phyloP scores from a whole-genome alignment of 2,113 vertebrate genomes.

The Rhinopomastus cyanomelas region DNA sequence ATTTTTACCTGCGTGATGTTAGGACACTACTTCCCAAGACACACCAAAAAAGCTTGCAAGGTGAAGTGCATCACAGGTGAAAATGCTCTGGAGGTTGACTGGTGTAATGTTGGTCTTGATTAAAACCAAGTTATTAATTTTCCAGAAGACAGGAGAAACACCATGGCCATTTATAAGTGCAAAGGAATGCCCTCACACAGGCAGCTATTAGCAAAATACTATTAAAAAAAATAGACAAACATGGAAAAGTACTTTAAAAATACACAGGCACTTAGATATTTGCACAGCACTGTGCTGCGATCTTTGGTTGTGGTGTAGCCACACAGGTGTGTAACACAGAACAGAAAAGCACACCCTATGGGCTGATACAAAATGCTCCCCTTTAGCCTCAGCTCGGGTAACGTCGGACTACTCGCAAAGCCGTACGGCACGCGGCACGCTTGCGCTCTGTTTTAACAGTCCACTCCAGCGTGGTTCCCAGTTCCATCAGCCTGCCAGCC shows the following conservation, averaged over 20 bases:
- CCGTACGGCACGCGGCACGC: rapidly evolving
- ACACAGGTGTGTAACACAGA: not conserved
- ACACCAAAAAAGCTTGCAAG: not conserved
- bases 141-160: not conserved
- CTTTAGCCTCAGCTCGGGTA: not conserved
- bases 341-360: not conserved
- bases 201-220: not conserved
- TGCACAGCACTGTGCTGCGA: not conserved
- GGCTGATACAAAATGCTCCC: not conserved
- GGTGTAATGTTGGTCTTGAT: not conserved
- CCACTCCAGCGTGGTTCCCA: not conserved
- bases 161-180: not conserved
- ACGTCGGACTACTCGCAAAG: not conserved
- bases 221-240: not conserved
- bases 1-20: not conserved
- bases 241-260: not conserved
- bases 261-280: not conserved
- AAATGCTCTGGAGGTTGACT: not conserved
- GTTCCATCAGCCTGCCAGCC: not conserved
- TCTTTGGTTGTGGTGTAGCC: not conserved
- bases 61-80: not conserved
- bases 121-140: not conserved
- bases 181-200: not conserved
- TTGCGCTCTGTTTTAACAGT: not conserved
- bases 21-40: not conserved